A percentile compares a stretch with the other conserved stretches of the same genome.
These are phyloP conservation scores for Gnathonemus longibarbis DNA, from an alignment of 2,113 vertebrate genomes.

Conservation along the genomic window DNA sequence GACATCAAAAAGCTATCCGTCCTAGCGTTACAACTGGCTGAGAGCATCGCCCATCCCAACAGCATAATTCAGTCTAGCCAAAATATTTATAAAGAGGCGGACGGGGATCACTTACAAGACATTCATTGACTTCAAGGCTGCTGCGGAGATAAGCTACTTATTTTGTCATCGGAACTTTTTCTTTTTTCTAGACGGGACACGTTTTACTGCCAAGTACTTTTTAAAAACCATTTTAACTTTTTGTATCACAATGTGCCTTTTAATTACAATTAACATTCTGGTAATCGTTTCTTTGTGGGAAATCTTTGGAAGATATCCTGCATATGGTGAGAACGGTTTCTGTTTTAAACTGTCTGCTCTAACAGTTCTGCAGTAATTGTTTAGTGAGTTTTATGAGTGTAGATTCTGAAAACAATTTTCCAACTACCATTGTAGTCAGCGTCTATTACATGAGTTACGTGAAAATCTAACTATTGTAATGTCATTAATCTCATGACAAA, in stretches of 20 bases:
- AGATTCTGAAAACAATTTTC: background rate
- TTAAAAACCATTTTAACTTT: constrained; percentile 20
- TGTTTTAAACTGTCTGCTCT: constrained; percentile 1
- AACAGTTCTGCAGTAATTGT: background rate
- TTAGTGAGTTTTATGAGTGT: background rate
- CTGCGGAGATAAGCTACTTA: constrained; percentile 32
- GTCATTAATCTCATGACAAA: background rate
- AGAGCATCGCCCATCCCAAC: constrained; percentile 66
- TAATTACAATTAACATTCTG: constrained; percentile 38
- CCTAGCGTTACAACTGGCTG: constrained; percentile 64
- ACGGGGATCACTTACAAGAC: constrained; percentile 63
- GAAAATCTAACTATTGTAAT: background rate
- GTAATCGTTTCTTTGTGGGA: constrained; percentile 49
- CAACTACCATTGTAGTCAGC: background rate
- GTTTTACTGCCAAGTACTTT: constrained; percentile 33
- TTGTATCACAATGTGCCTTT: constrained; percentile 45
- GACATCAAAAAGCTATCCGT: constrained; percentile 53
- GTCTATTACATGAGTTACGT: background rate
- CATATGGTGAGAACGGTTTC: constrained; percentile 51
- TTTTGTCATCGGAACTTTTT: constrained; percentile 2
- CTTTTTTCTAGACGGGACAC: background rate
- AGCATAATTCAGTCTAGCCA: constrained; percentile 63
- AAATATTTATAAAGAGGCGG: constrained; percentile 73
- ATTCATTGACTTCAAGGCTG: constrained; percentile 59
- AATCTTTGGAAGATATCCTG: constrained; percentile 47